phyloP scores from a whole-genome alignment of 2,888 invertebrate genomes.

The Tachina grossa region DNA sequence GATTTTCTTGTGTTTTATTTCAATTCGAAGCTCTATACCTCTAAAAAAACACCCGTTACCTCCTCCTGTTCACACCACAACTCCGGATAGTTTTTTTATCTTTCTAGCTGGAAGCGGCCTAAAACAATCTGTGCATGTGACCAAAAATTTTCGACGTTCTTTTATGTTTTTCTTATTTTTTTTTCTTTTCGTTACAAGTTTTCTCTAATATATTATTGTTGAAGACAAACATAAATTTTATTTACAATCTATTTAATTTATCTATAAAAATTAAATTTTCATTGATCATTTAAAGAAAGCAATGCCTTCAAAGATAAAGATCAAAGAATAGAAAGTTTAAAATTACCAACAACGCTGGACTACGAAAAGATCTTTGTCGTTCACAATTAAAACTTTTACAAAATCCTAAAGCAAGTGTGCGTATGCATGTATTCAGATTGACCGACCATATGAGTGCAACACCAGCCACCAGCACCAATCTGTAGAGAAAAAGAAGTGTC shows the following conservation, averaged over 20 bases:
- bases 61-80: slow-evolving; percentile 10
- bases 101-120: not conserved
- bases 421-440: slow-evolving; percentile 4
- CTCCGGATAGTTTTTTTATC: not conserved
- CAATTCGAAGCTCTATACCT: too few species aligned
- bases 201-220: slow-evolving; percentile 36
- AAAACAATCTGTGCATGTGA: not conserved
- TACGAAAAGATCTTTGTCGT: slow-evolving; percentile 22
- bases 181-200: slow-evolving; percentile 4
- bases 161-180: not conserved
- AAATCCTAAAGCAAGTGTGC: slow-evolving; percentile 14
- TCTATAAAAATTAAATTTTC: slow-evolving; percentile 65
- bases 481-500: slow-evolving; percentile 51
- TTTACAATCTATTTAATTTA: slow-evolving; percentile 68
- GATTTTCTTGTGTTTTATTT: too few species aligned
- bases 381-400: slow-evolving; percentile 27
- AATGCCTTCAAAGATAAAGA: slow-evolving; percentile 59
- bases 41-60: too few species aligned
- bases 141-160: not conserved
- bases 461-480: not conserved
- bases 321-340: slow-evolving; percentile 70
- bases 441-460: slow-evolving; percentile 29
- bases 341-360: slow-evolving; percentile 57
- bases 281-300: slow-evolving; percentile 65
- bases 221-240: slow-evolving; percentile 64